Base-by-base conservation (phyloP, 2,113 vertebrate genomes). In the Sorex fumeus region DNA sequence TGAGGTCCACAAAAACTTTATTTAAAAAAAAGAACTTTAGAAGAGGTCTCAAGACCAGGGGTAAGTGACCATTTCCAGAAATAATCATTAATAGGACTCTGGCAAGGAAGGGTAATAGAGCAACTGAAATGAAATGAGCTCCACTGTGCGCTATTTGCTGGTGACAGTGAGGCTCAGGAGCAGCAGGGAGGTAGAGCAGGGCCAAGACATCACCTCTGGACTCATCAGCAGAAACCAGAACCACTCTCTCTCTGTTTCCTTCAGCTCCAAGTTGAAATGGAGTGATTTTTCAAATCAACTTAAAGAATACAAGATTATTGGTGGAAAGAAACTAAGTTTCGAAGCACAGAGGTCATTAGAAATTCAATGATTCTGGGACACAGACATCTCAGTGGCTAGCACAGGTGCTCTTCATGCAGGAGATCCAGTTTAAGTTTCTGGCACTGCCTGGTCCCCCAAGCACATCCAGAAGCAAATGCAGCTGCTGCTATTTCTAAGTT, bases 131-230 rank as follows among this genome's bases (percentile, higher is more conserved):
- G 66, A 76, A n/a, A 43, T 5, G 13, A 28, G 8, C 3, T 32
- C 60, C 45, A 50, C 0, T 36, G 4, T 28, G 15, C 0, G 13
- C 6, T 64, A 45, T 19, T 2, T 25, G 53, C 36, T 43, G 50
- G 43, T 3, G 43, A 57, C 4, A 8, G 16, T 2, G n/a, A 60
- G 45, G 21, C 45, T 27, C 60, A 11, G 57, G 12, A 7, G 0
- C 11, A 12, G 28, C 8, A 6, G 3, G 1, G 2, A 11, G 4
- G 19, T 21, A 27, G 23, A n/a, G 27, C 0, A 8, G 27, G 64
- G 67, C 12, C 43, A 23, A 13, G 13, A 12, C n/a, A 76, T 50
- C 11, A 64, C 27, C 18, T 70, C 28, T 18, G n/a, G 8, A 43
- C 3, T 40, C 70, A n/a, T 11, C 15, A 27, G 7, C 13, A 9